These are phyloP conservation scores for Arvicanthis niloticus DNA, from an alignment of 2,113 vertebrate genomes.

Conservation along the genomic window DNA sequence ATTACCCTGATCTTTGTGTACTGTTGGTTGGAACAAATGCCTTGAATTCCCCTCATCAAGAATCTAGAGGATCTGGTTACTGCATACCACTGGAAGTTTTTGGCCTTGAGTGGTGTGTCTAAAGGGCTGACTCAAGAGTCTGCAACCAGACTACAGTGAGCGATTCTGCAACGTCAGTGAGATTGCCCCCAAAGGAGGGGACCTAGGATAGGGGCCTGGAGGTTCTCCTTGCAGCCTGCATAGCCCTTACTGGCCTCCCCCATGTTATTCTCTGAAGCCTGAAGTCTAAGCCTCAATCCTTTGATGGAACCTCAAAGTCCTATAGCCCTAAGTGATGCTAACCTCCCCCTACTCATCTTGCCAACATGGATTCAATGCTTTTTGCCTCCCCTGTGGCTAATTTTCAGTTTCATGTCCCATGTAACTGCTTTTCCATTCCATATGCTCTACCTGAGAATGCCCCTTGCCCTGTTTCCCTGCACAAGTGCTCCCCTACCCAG, in stretches of 20 bases:
- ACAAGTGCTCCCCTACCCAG: background rate
- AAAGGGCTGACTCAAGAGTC: slow-evolving; percentile 93
- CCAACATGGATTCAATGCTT: background rate
- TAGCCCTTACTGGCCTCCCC: slow-evolving; percentile 58
- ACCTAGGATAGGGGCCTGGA: background rate
- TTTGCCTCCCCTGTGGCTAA: background rate
- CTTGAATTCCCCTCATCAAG: slow-evolving; percentile 93
- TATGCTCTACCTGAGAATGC: background rate
- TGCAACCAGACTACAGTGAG: slow-evolving; percentile 93
- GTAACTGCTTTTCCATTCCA: background rate
- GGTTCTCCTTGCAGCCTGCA: slow-evolving; percentile 8
- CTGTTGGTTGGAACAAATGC: slow-evolving; percentile 86
- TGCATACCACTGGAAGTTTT: slow-evolving; percentile 89
- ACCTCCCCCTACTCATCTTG: background rate
- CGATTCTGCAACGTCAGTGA: slow-evolving; percentile 92
- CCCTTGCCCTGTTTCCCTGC: background rate
- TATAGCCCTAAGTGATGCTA: background rate
- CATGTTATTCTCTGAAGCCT: slow-evolving; percentile 64
- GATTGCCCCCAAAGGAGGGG: slow-evolving; percentile 78
- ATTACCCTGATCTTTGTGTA: slow-evolving; percentile 75
- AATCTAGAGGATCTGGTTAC: slow-evolving; percentile 90
- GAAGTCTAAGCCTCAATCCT: background rate
- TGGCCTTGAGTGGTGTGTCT: slow-evolving; percentile 93
- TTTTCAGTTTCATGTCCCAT: slow-evolving; percentile 51
- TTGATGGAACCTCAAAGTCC: slow-evolving; percentile 47